Percentiles rank a stretch among this genome's conserved stretches.
Evolutionary conservation across 1,140 invertebrate species (phyloP).

Genomic region (Teleogryllus occipitalis): DNA sequence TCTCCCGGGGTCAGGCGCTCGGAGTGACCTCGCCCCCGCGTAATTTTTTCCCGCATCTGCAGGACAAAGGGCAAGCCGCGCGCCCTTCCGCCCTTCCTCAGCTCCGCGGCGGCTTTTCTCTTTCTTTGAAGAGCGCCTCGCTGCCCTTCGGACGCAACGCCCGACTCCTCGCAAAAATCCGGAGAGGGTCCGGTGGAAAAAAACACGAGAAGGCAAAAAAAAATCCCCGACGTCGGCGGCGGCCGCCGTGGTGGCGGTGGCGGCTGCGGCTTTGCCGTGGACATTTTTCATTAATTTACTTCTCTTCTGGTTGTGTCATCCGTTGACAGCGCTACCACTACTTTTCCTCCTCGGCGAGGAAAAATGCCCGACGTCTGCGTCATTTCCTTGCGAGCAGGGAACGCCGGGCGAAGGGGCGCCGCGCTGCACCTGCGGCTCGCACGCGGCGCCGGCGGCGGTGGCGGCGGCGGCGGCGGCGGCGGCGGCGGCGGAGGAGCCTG

Average conservation of each 20-base stretch:
- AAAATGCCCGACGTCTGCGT: neutral
- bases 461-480: too few relatives aligned
- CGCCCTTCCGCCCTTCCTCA: neutral
- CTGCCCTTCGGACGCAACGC: neutral
- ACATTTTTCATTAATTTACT: constrained; percentile 21
- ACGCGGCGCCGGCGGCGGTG: too few relatives aligned
- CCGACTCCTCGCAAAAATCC: neutral
- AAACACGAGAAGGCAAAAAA: constrained; percentile 26
- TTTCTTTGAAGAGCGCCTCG: neutral
- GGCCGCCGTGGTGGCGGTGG: too few relatives aligned
- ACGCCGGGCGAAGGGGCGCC: too few relatives aligned
- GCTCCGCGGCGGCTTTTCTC: neutral
- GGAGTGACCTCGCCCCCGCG: too few relatives aligned
- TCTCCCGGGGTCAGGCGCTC: too few relatives aligned
- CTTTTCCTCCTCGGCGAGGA: neutral
- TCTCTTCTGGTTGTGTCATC: constrained; percentile 13
- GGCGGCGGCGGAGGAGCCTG: too few relatives aligned
- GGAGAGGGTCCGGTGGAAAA: neutral
- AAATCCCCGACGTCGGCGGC: neutral
- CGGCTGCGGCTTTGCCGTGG: constrained; percentile 9
- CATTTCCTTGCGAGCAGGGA: neutral
- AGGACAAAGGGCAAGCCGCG: too few relatives aligned
- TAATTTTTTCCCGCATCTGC: too few relatives aligned
- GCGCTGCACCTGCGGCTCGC: neutral
- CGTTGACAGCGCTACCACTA: neutral